phyloP scores from a whole-genome alignment of 2,888 invertebrate genomes.

The Himalopsyche kuldschensis region DNA sequence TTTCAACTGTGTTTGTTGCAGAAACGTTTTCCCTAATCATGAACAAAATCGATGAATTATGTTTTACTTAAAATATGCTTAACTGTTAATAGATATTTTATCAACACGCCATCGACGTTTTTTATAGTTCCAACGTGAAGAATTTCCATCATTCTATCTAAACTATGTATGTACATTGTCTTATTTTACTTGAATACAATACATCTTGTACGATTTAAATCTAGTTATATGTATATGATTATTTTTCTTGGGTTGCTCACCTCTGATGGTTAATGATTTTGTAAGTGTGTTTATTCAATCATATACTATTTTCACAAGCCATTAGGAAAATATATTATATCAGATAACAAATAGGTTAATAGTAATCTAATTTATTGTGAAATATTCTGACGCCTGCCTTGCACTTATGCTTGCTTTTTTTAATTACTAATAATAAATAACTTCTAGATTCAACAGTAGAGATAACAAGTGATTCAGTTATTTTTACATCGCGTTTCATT shows the following conservation, averaged over 20 bases:
- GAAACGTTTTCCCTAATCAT: too few species aligned
- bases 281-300: neutral
- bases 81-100: too few species aligned
- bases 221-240: too few species aligned
- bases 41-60: too few species aligned
- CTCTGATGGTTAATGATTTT: neutral
- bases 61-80: too few species aligned
- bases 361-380: neutral
- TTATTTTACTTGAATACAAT: too few species aligned
- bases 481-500: neutral
- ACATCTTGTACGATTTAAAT: too few species aligned
- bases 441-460: neutral
- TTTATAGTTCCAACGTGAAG: too few species aligned
- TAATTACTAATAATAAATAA: neutral
- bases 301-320: neutral
- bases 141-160: too few species aligned
- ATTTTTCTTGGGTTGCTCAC: neutral
- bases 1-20: too few species aligned
- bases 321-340: neutral
- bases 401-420: neutral
- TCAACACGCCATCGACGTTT: too few species aligned
- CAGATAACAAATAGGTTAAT: neutral
- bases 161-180: too few species aligned
- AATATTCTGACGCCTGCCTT: neutral
- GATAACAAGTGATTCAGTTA: neutral